Conservation (phyloP, 1,140 invertebrate species). For the Cyphomyrmex costatus region DNA sequence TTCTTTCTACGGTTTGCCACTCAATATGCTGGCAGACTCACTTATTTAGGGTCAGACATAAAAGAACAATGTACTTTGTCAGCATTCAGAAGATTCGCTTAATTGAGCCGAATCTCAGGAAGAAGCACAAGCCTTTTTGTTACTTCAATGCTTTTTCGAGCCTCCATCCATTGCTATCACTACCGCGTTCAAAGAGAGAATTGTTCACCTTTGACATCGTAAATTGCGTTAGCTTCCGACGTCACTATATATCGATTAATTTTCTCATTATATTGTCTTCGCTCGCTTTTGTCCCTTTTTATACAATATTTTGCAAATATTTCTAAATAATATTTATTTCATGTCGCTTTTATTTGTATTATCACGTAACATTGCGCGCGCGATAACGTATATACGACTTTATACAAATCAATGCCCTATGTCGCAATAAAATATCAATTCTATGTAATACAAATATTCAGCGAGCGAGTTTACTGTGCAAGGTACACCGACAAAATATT, state of each 20-base stretch:
- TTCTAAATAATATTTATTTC: background rate
- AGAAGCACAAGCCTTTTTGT: conserved; percentile 77
- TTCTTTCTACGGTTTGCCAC: conserved; percentile 76
- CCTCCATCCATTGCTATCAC: background rate
- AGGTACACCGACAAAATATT: conserved; percentile 66
- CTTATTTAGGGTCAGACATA: conserved; percentile 81
- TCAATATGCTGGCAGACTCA: conserved; percentile 80
- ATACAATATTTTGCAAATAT: background rate
- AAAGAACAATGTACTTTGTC: conserved; percentile 85
- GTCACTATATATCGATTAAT: background rate
- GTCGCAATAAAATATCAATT: conserved; percentile 52
- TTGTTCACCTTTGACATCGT: conserved; percentile 8
- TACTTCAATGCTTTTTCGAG: conserved; percentile 15
- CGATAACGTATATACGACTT: background rate
- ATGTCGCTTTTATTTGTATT: background rate
- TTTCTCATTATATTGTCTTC: background rate
- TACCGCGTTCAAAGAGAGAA: conserved; percentile 16
- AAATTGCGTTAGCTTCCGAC: conserved; percentile 6
- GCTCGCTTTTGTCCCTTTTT: background rate
- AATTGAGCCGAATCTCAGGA: conserved; percentile 83
- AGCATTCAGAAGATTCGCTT: conserved; percentile 76
- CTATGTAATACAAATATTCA: conserved; percentile 50
- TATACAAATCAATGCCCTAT: conserved; percentile 40
- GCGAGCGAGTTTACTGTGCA: conserved; percentile 51
- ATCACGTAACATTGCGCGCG: background rate